Percentiles rank a stretch among this genome's conserved stretches.
phyloP scores from a whole-genome alignment of 23 tunicate genomes.

The Halocynthia roretzi region DNA sequence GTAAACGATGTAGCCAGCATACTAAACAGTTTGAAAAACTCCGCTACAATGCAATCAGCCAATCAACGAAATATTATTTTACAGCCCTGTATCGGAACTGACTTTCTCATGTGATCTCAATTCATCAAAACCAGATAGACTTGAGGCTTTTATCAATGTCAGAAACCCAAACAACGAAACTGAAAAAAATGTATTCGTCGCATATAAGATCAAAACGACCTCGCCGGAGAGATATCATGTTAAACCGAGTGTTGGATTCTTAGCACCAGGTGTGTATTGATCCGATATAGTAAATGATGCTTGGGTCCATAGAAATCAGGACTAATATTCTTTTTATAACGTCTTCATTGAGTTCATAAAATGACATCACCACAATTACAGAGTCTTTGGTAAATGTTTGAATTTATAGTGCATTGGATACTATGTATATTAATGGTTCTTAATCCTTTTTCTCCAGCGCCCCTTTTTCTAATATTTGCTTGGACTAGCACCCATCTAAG shows the following conservation, averaged over 20 bases:
- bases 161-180: constrained; percentile 20
- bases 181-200: constrained; percentile 8
- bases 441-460: no score
- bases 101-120: constrained; percentile 22
- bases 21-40: no score
- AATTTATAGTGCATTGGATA: no score
- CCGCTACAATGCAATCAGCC: no score
- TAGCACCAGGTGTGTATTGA: constrained; percentile 35
- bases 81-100: constrained; percentile 59
- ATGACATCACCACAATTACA: no score
- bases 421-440: no score
- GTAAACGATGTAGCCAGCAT: no score
- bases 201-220: constrained; percentile 73
- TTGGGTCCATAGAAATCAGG: no score
- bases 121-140: constrained; percentile 27
- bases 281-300: no score
- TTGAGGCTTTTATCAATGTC: constrained; percentile 24
- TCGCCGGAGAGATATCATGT: constrained; percentile 82
- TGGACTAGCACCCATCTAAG: no score
- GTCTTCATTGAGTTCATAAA: neutral
- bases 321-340: neutral
- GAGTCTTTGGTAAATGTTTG: no score
- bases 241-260: constrained; percentile 61
- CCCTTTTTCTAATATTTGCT: no score
- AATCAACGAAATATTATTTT: constrained; percentile 8